phyloP scores from a whole-genome alignment of 2,888 invertebrate genomes.

The Cataglyphis livida region DNA sequence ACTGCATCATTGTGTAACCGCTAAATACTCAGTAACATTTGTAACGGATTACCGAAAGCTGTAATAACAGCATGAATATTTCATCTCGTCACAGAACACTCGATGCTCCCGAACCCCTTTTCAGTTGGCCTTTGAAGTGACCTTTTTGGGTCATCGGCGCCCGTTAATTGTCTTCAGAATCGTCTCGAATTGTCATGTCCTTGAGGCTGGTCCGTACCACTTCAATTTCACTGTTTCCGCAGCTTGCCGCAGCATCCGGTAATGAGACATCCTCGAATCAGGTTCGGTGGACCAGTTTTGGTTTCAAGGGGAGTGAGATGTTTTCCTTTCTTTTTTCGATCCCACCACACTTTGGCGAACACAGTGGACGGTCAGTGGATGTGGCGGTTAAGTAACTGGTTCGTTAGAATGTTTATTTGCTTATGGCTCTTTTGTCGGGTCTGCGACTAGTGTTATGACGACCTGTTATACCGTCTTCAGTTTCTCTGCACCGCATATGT shows the following conservation, averaged over 20 bases:
- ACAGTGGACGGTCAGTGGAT: conserved; percentile 69
- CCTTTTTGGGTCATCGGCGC: conserved; percentile 69
- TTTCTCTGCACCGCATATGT: conserved; percentile 74
- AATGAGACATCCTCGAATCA: conserved; percentile 73
- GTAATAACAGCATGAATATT: conserved; percentile 81
- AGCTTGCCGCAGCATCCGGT: conserved; percentile 78
- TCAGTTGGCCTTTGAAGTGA: conserved; percentile 42
- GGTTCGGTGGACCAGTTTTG: conserved; percentile 74
- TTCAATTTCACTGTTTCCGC: conserved; percentile 76
- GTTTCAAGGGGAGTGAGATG: conserved; percentile 64
- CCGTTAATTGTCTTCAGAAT: conserved; percentile 67
- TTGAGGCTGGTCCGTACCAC: conserved; percentile 73
- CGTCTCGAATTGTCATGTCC: conserved; percentile 66
- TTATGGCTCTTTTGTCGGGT: conserved; percentile 82
- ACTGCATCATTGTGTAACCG: conserved; percentile 7
- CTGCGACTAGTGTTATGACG: conserved; percentile 83
- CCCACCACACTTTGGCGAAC: conserved; percentile 59
- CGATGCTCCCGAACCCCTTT: conserved; percentile 54
- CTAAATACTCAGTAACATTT: conserved; percentile 10
- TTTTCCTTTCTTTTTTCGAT: conserved; percentile 70
- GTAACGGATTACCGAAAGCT: conserved; percentile 69
- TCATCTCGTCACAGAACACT: conserved; percentile 63
- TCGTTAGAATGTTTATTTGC: conserved; percentile 85
- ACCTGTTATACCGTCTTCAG: conserved; percentile 81
- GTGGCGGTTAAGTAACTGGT: conserved; percentile 84